phyloP scores from a whole-genome alignment of 2,113 vertebrate genomes.

The Macrotis lagotis region DNA sequence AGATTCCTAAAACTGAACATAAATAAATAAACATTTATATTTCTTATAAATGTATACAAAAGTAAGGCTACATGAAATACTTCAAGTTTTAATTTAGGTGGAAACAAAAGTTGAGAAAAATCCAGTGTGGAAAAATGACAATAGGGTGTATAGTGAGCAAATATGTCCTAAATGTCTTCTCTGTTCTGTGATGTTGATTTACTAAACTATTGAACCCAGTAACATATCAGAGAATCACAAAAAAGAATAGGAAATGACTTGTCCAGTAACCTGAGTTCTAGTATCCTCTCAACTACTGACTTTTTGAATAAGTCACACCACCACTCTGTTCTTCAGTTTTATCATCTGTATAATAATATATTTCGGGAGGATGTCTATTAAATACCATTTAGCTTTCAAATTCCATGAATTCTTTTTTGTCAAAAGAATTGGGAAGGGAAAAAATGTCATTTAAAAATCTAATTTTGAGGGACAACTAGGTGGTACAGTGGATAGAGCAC shows the following conservation, averaged over 20 bases:
- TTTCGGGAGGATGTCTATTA: background rate
- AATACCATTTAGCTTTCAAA: background rate
- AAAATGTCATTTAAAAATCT: background rate
- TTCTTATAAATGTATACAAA: background rate
- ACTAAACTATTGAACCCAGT: background rate
- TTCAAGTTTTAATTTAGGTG: background rate
- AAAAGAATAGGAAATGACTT: background rate
- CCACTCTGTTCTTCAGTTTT: background rate
- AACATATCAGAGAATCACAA: background rate
- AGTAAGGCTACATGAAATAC: background rate
- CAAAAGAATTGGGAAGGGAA: background rate
- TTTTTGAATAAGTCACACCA: background rate
- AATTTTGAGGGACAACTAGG: no score
- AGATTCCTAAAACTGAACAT: background rate
- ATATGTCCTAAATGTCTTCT: background rate
- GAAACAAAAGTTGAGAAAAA: background rate
- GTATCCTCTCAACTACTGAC: background rate
- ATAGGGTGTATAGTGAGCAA: background rate
- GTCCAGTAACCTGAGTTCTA: background rate
- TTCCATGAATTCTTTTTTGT: background rate
- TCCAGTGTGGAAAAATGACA: background rate
- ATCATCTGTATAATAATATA: background rate
- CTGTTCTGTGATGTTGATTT: background rate
- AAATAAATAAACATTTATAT: background rate
- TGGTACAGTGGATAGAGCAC: no score